These are phyloP conservation scores for Neelides sp. DNA, from an alignment of 1,140 invertebrate species.

Conservation along the genomic window DNA sequence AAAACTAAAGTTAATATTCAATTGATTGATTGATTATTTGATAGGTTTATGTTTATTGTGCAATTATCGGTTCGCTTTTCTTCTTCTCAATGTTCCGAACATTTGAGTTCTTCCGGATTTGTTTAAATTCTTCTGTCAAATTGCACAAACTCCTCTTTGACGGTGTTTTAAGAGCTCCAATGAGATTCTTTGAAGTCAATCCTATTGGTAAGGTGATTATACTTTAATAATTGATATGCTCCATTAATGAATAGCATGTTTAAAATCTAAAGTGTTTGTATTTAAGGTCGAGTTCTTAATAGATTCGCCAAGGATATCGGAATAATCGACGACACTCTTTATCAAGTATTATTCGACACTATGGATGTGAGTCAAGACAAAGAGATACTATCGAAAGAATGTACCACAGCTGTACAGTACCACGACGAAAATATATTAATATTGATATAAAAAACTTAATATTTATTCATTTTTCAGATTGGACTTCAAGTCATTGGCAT, in stretches of 20 bases:
- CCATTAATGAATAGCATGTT: conserved; percentile 11
- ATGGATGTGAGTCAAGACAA: conserved; percentile 47
- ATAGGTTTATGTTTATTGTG: no score
- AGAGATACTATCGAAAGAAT: no score
- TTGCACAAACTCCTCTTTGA: conserved; percentile 71
- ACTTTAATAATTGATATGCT: not conserved
- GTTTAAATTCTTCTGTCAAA: conserved; percentile 59
- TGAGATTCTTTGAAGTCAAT: conserved; percentile 70
- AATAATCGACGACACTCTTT: conserved; percentile 73
- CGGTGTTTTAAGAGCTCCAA: conserved; percentile 54
- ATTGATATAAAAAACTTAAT: conserved; percentile 38
- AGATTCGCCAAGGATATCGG: conserved; percentile 66
- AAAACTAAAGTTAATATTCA: no score
- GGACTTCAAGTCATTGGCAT: conserved; percentile 33
- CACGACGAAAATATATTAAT: conserved; percentile 37
- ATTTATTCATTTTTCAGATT: conserved; percentile 40
- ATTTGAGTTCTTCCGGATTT: conserved; percentile 57
- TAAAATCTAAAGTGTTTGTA: conserved; percentile 49
- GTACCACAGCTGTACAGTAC: conserved; percentile 36
- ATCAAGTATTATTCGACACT: conserved; percentile 61
- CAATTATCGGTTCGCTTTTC: no score
- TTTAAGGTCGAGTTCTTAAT: conserved; percentile 53
- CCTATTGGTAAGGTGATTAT: conserved; percentile 46
- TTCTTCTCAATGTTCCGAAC: no score
- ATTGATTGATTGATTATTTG: no score